Evolutionary conservation across 2,113 vertebrate species (phyloP).

Genomic region (Nyctibius bracteatus): DNA sequence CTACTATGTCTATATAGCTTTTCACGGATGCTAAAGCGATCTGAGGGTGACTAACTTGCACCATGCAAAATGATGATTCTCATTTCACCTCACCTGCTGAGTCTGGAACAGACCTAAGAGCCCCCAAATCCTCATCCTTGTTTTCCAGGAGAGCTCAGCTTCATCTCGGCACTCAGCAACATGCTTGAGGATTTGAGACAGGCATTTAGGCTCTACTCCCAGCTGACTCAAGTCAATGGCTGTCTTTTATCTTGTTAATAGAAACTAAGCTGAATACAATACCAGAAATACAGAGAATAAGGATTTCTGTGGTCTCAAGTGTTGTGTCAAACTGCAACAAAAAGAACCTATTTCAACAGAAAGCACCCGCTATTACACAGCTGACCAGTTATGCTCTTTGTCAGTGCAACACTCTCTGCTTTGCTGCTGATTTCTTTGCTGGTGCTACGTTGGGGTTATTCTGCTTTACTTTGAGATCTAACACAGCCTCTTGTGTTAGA

Average conservation of each 20-base stretch:
- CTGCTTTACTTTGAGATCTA: background rate
- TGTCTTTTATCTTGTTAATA: background rate
- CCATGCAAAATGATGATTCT: background rate
- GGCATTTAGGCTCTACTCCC: background rate
- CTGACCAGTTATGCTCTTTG: background rate
- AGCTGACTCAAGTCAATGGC: background rate
- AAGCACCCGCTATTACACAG: fast-evolving
- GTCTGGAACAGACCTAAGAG: background rate
- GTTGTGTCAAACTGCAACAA: background rate
- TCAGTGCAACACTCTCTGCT: background rate
- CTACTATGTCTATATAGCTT: background rate
- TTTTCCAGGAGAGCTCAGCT: background rate
- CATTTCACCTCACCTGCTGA: background rate
- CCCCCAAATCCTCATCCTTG: background rate
- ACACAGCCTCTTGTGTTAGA: background rate
- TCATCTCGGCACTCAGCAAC: background rate
- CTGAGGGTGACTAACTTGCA: background rate
- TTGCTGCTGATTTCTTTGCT: background rate
- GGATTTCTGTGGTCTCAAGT: background rate
- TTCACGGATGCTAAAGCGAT: background rate
- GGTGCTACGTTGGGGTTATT: background rate
- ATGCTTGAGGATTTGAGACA: background rate
- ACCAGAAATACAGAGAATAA: background rate
- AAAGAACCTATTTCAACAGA: background rate
- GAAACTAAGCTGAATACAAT: background rate